Percentiles rank a stretch among this genome's conserved stretches.
Conservation (phyloP, 2,888 invertebrate genomes). For the Rhyacophila evoluta region DNA sequence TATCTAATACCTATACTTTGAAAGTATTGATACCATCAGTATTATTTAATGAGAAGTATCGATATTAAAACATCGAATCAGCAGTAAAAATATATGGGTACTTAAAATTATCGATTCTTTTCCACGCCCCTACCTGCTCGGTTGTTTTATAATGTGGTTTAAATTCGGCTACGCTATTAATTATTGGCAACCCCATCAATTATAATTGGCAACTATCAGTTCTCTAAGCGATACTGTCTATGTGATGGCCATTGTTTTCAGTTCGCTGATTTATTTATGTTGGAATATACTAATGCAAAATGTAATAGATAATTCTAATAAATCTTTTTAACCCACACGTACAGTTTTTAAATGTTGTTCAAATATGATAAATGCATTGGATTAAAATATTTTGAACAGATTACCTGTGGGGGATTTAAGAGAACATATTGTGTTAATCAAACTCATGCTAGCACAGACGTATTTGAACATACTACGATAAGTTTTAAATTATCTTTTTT, state of each 20-base stretch:
- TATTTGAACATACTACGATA: no score
- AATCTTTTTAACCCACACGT: not conserved
- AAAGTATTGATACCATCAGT: no score
- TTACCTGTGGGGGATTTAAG: not conserved
- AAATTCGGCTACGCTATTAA: not conserved
- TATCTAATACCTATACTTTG: no score
- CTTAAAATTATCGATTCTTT: no score
- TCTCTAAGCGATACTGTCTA: not conserved
- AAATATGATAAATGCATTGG: not conserved
- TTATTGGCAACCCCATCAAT: not conserved
- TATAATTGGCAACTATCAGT: not conserved
- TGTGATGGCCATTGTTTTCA: not conserved
- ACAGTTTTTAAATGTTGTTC: not conserved
- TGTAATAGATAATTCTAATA: slow-evolving; percentile 5
- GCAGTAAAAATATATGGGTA: no score
- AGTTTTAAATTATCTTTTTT: no score
- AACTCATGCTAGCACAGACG: no score
- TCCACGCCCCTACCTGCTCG: no score
- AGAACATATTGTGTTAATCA: no score
- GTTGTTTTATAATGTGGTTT: no score
- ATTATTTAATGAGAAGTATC: no score
- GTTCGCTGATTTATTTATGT: not conserved
- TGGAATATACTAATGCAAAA: not conserved
- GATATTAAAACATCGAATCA: no score
- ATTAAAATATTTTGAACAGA: not conserved